Percentiles rank a stretch among this genome's conserved stretches.
Evolutionary conservation across 2,113 vertebrate genomes (phyloP).

Genomic region (Accipiter virgatus): DNA sequence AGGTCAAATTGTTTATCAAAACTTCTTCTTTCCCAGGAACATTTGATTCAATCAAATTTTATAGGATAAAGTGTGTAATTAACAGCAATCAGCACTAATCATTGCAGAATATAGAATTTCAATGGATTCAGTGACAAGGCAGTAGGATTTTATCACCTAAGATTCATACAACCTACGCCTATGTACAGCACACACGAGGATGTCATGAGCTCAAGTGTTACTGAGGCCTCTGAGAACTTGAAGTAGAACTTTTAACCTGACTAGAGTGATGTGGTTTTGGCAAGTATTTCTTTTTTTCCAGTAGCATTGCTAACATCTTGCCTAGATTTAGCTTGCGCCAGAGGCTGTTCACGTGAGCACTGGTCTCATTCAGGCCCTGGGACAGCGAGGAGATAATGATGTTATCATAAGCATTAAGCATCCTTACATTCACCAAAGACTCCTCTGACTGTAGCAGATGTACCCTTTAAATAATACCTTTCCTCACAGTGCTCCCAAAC

Average conservation of each 20-base stretch:
- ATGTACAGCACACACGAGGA: accelerated
- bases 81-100: background rate
- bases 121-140: background rate
- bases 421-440: background rate
- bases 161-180: background rate
- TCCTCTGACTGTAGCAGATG: background rate
- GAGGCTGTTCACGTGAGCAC: background rate
- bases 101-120: background rate
- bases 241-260: background rate
- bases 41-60: background rate
- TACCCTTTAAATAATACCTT: background rate
- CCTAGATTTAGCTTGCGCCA: background rate
- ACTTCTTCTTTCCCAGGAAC: background rate
- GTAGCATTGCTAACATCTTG: background rate
- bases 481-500: background rate
- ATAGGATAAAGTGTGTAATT: background rate
- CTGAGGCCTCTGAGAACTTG: background rate
- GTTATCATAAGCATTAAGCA: background rate
- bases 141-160: background rate
- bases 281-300: background rate
- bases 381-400: background rate
- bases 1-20: background rate
- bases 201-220: background rate
- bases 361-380: background rate
- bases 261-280: background rate